phyloP scores from a whole-genome alignment of 2,797 vertebrate species.

The Semotilus atromaculatus region DNA sequence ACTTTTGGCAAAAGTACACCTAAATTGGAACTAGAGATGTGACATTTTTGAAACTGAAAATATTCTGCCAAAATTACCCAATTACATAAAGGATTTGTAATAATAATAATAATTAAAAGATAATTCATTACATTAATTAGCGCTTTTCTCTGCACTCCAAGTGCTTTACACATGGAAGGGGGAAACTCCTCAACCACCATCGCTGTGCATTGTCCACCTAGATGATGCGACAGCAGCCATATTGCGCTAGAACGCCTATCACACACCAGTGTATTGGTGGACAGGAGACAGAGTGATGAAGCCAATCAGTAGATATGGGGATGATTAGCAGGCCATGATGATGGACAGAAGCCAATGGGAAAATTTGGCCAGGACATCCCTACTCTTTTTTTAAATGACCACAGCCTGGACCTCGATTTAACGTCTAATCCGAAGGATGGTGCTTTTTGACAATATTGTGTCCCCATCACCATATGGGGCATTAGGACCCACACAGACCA shows the following conservation, averaged over 20 bases:
- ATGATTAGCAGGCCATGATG: neutral
- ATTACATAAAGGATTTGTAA: neutral
- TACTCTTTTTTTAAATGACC: neutral
- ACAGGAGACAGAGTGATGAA: no score
- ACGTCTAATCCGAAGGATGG: neutral
- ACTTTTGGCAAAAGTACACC: neutral
- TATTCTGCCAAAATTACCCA: neutral
- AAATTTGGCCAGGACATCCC: neutral
- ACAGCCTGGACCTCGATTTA: neutral
- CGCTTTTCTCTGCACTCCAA: no score
- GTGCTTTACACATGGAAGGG: no score
- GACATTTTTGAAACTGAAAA: neutral
- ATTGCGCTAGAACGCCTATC: no score
- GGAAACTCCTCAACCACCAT: no score
- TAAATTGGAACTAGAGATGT: neutral
- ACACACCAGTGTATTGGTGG: no score
- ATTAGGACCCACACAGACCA: neutral
- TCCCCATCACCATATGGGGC: neutral
- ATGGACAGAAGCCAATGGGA: neutral
- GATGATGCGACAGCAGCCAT: no score
- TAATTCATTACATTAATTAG: no score
- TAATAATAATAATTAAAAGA: no score
- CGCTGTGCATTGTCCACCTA: no score
- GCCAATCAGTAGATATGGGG: neutral
- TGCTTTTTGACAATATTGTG: neutral